Conservation (phyloP, 2,888 invertebrate genomes). For the Eutolmus rufibarbis region DNA sequence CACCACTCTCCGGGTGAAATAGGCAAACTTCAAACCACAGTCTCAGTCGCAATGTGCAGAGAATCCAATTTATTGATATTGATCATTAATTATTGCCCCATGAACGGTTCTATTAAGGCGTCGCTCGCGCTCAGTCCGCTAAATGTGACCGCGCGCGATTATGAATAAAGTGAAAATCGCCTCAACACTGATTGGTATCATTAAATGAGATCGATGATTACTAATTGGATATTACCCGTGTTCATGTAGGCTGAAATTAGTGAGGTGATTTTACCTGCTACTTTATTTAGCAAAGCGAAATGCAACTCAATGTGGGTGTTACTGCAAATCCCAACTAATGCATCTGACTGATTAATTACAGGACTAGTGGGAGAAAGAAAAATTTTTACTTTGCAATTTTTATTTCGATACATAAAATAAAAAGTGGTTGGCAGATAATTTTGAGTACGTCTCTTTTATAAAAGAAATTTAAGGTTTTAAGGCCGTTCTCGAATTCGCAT, state of each 20-base stretch:
- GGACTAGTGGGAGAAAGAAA: neutral
- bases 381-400: too few species aligned
- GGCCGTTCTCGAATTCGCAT: too few species aligned
- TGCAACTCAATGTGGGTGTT: neutral
- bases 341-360: neutral
- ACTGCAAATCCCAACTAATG: neutral
- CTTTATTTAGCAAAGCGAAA: neutral
- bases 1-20: neutral
- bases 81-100: constrained; percentile 23
- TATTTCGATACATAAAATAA: too few species aligned
- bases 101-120: constrained; percentile 27
- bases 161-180: constrained; percentile 22
- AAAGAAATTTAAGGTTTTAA: too few species aligned
- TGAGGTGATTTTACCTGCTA: neutral
- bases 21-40: neutral
- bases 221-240: neutral
- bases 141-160: constrained; percentile 7
- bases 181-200: constrained; percentile 12
- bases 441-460: too few species aligned
- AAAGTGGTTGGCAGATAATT: too few species aligned
- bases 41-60: neutral
- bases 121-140: neutral
- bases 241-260: neutral
- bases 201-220: constrained; percentile 10
- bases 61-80: constrained; percentile 37